Conservation (phyloP, 2,888 invertebrate genomes). For the Scaptomyza parva region DNA sequence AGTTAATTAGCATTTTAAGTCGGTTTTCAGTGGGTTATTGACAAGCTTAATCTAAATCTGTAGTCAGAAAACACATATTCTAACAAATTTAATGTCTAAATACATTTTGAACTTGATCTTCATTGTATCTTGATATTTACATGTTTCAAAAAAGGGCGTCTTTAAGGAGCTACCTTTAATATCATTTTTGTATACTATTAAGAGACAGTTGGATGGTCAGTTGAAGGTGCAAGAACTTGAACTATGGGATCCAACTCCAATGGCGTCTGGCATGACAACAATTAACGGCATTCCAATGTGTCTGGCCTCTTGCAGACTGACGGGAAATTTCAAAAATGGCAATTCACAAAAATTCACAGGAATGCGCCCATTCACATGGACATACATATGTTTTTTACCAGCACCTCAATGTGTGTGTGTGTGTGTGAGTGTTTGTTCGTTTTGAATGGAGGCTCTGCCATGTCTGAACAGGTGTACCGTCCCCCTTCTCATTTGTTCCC, state of each 20-base stretch:
- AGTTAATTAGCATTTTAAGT: too few species aligned
- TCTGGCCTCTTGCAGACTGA: conserved; percentile 72
- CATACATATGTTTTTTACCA: conserved; percentile 14
- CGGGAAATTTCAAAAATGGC: conserved; percentile 80
- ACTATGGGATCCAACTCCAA: not conserved
- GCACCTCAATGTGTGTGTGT: not conserved
- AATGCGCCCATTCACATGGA: conserved; percentile 60
- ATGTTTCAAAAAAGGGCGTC: not conserved
- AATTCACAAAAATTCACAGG: conserved; percentile 77
- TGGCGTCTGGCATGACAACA: conserved; percentile 55
- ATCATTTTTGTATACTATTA: too few species aligned
- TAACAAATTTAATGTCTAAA: not conserved
- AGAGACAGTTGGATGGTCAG: conserved; percentile 16
- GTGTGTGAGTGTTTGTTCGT: conserved; percentile 9
- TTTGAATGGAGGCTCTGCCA: conserved; percentile 5
- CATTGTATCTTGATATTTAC: not conserved
- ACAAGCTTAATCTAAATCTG: not conserved
- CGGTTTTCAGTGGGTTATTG: not conserved
- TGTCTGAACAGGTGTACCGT: conserved; percentile 22
- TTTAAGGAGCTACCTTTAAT: too few species aligned
- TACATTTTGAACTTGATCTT: not conserved
- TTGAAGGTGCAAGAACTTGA: not conserved
- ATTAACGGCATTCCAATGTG: conserved; percentile 78
- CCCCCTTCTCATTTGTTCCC: conserved; percentile 1
- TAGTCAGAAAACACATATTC: not conserved